These are phyloP conservation scores for Diorhabda elongata DNA, from an alignment of 1,140 invertebrate genomes.

Conservation along the genomic window DNA sequence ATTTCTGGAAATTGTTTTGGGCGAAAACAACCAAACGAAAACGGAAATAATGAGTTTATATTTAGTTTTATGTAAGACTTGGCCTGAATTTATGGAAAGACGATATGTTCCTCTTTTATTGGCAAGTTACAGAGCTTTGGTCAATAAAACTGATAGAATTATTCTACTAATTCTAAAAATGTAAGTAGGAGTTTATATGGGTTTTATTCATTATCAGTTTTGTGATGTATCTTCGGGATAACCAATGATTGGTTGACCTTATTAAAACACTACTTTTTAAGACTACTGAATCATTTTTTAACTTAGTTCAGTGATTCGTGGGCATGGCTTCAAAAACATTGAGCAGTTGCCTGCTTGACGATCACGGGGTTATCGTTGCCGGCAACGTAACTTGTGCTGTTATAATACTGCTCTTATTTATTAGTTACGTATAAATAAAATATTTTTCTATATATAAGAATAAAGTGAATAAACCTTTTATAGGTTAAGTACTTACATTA, in stretches of 20 bases:
- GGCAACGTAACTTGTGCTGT: too few species aligned
- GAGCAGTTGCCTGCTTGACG: too few species aligned
- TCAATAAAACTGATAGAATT: constrained; percentile 55
- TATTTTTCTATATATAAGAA: too few species aligned
- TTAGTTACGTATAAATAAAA: too few species aligned
- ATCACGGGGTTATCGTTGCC: too few species aligned
- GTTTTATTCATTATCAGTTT: constrained; percentile 41
- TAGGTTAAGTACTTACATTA: too few species aligned
- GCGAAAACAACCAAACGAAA: constrained; percentile 53
- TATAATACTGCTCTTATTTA: too few species aligned
- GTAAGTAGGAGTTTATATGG: constrained; percentile 30
- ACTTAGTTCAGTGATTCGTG: too few species aligned
- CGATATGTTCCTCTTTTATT: constrained; percentile 67
- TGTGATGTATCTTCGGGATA: constrained; percentile 59
- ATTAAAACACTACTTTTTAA: neutral
- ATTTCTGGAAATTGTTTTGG: constrained; percentile 63
- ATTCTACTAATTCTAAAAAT: constrained; percentile 36
- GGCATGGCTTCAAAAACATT: too few species aligned
- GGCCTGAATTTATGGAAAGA: constrained; percentile 56
- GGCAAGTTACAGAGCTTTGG: constrained; percentile 65
- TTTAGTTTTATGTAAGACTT: constrained; percentile 56
- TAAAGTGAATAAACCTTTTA: too few species aligned
- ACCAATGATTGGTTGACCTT: constrained; percentile 52
- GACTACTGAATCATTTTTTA: too few species aligned
- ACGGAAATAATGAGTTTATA: constrained; percentile 59